A percentile compares a stretch with the other conserved stretches of the same genome.
Conservation (phyloP, 1,140 invertebrate genomes). For the Dufourea novaeangliae region DNA sequence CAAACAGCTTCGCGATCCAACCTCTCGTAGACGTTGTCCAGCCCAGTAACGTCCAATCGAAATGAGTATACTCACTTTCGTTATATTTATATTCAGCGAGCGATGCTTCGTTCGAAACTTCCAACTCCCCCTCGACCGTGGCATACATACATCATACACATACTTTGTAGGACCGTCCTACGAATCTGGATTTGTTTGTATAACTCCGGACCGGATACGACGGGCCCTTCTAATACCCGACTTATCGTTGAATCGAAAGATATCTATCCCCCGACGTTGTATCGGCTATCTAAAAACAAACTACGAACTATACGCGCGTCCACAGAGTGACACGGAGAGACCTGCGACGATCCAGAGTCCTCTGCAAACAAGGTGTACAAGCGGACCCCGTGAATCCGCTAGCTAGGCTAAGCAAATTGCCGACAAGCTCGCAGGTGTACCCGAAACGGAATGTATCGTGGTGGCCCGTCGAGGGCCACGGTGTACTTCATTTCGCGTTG, state of each 20-base stretch:
- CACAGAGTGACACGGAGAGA: conserved; percentile 23
- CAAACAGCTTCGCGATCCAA: background rate
- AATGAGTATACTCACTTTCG: background rate
- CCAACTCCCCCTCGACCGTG: background rate
- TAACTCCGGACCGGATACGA: conserved; percentile 58
- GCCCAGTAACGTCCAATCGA: too few species aligned
- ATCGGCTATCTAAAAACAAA: conserved; percentile 66
- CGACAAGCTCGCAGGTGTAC: conserved; percentile 62
- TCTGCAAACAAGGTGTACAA: conserved; percentile 56
- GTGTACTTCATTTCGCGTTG: background rate
- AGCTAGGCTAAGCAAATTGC: conserved; percentile 53
- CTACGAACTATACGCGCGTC: conserved; percentile 31
- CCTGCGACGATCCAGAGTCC: conserved; percentile 58
- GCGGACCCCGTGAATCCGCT: conserved; percentile 52
- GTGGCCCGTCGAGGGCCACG: background rate
- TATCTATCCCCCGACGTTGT: conserved; percentile 49
- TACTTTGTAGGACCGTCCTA: conserved; percentile 5
- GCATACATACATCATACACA: too few species aligned
- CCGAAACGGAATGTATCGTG: conserved; percentile 5
- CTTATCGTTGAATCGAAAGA: conserved; percentile 69
- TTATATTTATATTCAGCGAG: background rate
- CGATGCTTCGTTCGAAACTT: background rate
- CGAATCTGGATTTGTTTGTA: conserved; percentile 66
- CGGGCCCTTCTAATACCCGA: conserved; percentile 43
- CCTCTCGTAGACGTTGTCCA: background rate